A percentile compares a stretch with the other conserved stretches of the same genome.
Conservation (phyloP, 2,797 vertebrate genomes). For the Oreortyx pictus region DNA sequence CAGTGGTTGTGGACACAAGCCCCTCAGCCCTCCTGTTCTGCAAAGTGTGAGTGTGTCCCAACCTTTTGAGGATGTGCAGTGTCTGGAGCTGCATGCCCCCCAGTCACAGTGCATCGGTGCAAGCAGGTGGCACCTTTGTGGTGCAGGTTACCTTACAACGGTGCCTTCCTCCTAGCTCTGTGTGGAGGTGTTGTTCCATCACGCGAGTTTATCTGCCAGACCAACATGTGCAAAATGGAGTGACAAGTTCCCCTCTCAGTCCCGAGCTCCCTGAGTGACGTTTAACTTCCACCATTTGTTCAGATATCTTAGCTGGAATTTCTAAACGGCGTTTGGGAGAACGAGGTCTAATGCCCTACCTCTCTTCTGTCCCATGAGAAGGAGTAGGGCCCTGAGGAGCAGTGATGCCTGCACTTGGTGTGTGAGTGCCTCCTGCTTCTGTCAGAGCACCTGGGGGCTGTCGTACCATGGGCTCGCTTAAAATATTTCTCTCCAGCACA, state of each 20-base stretch:
- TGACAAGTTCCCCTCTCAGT: not conserved
- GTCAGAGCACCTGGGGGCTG: not conserved
- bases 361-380: not conserved
- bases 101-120: not conserved
- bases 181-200: not conserved
- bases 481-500: not conserved
- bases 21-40: not conserved
- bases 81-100: not conserved
- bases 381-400: not conserved
- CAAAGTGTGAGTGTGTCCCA: not conserved
- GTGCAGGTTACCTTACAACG: not conserved
- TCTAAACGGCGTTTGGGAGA: not conserved
- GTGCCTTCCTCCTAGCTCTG: not conserved
- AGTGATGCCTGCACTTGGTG: accelerated
- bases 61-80: not conserved
- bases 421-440: not conserved
- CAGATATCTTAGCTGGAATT: not conserved
- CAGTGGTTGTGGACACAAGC: not conserved
- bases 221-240: not conserved
- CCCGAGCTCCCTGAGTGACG: not conserved
- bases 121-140: not conserved
- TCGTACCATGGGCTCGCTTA: not conserved
- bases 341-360: accelerated
- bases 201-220: not conserved
- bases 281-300: not conserved